A percentile compares a stretch with the other conserved stretches of the same genome.
phyloP scores from a whole-genome alignment of 2,797 vertebrate species.

The Molossus molossus region DNA sequence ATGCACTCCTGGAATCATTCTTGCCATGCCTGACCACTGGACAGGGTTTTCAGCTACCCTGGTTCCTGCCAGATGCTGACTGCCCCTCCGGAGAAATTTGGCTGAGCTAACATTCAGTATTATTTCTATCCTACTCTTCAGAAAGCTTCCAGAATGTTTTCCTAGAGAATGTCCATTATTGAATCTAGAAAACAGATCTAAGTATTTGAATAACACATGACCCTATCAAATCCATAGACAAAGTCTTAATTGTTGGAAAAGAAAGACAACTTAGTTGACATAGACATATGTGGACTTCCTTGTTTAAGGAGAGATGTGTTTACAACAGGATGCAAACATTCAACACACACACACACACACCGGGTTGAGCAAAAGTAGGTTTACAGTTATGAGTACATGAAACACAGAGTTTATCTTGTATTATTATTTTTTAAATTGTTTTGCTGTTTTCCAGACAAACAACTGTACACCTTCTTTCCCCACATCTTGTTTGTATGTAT shows the following conservation, averaged over 20 bases:
- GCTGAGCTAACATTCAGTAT: constrained; percentile 38
- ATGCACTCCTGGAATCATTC: not conserved
- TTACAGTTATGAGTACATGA: not conserved
- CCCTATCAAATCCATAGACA: constrained; percentile 47
- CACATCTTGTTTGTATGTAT: not conserved
- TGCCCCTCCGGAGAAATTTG: not conserved
- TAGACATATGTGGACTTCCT: constrained; percentile 10
- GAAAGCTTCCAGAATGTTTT: constrained; percentile 58
- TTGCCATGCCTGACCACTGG: not conserved
- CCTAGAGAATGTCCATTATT: constrained; percentile 31
- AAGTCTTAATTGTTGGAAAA: constrained; percentile 51
- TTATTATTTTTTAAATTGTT: constrained; percentile 10
- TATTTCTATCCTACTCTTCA: not conserved
- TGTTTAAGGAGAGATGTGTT: constrained; percentile 4
- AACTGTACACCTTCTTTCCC: not conserved
- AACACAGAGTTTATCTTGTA: not conserved
- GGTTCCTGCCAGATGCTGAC: not conserved
- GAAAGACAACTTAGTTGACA: constrained; percentile 49
- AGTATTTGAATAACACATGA: constrained; percentile 70
- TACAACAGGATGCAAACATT: constrained; percentile 14
- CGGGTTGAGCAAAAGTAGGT: not conserved
- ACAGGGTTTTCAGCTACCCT: not conserved
- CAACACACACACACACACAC: not conserved
- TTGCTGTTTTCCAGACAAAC: not conserved
- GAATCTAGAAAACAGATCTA: constrained; percentile 61